Evolutionary conservation across 1,140 invertebrate genomes (phyloP).

Genomic region (Popillia japonica): DNA sequence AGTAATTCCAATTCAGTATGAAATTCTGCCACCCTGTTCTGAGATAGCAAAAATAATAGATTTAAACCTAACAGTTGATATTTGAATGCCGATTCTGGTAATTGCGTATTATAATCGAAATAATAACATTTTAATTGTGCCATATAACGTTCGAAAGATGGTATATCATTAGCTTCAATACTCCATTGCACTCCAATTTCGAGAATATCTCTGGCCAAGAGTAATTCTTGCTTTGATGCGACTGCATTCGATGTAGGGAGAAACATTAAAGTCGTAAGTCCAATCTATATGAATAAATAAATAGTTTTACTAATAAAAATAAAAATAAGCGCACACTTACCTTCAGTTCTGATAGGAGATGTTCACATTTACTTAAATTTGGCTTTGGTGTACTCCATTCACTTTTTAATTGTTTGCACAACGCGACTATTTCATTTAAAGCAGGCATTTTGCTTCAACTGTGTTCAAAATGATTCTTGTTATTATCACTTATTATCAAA

Average conservation of each 20-base stretch:
- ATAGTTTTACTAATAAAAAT: background rate
- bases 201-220: slow-evolving; percentile 89
- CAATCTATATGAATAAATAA: slow-evolving; percentile 70
- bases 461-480: background rate
- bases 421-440: slow-evolving; percentile 70
- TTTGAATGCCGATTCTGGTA: slow-evolving; percentile 94
- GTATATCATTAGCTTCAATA: slow-evolving; percentile 89
- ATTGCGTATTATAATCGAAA: slow-evolving; percentile 89
- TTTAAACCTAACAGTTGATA: slow-evolving; percentile 96
- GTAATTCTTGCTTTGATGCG: slow-evolving; percentile 85
- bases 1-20: slow-evolving; percentile 97
- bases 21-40: slow-evolving; percentile 97
- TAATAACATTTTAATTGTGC: slow-evolving; percentile 98
- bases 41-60: slow-evolving; percentile 93
- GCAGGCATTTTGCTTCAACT: slow-evolving; percentile 64
- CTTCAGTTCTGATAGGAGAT: slow-evolving; percentile 77
- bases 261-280: slow-evolving; percentile 84
- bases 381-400: slow-evolving; percentile 75
- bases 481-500: background rate
- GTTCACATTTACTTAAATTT: slow-evolving; percentile 77
- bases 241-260: slow-evolving; percentile 83
- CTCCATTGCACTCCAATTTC: slow-evolving; percentile 97
- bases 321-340: slow-evolving; percentile 59
- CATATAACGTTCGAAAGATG: slow-evolving; percentile 95
- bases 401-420: slow-evolving; percentile 77